Conservation (phyloP, 2,888 invertebrate species). For the Amblyteles armatorius region DNA sequence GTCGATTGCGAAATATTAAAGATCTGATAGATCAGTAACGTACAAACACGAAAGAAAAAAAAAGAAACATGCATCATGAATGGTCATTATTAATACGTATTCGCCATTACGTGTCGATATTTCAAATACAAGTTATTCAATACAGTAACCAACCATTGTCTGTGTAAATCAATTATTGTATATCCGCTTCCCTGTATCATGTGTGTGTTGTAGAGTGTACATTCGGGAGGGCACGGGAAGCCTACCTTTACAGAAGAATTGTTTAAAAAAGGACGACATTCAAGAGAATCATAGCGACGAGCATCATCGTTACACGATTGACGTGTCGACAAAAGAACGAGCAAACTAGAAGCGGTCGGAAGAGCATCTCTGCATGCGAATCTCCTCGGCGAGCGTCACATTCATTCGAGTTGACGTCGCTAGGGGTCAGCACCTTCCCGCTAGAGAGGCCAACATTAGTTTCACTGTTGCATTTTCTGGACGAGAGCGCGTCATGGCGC, state of each 20-base stretch:
- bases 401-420: background rate
- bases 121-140: conserved; percentile 9
- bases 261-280: background rate
- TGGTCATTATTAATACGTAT: conserved; percentile 18
- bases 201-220: too few relatives aligned
- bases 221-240: background rate
- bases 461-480: conserved; percentile 12
- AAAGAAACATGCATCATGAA: background rate
- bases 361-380: background rate
- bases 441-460: background rate
- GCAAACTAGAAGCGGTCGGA: background rate
- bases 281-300: conserved; percentile 16
- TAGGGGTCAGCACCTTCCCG: conserved; percentile 52
- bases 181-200: background rate
- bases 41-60: conserved; percentile 5
- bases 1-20: conserved; percentile 81
- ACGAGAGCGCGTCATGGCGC: conserved; percentile 73
- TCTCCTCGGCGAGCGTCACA: background rate
- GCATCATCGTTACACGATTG: background rate
- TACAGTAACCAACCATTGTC: background rate
- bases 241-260: background rate
- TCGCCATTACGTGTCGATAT: background rate
- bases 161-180: background rate
- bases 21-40: conserved; percentile 51
- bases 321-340: background rate